Conservation (phyloP, 2,113 vertebrate genomes). For the Mohoua ochrocephala region DNA sequence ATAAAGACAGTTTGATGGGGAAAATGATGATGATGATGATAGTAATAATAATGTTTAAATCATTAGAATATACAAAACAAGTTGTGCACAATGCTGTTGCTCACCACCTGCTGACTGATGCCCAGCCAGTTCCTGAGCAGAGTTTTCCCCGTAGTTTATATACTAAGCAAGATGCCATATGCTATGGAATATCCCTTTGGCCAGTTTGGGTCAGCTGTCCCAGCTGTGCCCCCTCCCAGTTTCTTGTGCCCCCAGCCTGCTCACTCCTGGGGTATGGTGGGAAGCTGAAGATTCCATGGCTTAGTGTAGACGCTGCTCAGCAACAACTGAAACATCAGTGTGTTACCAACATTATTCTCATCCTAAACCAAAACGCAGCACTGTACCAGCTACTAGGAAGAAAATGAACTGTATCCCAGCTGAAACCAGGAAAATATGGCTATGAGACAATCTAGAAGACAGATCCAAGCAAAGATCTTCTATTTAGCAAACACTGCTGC, state of each 20-base stretch:
- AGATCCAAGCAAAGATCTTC: background rate
- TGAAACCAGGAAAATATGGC: background rate
- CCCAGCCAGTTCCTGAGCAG: background rate
- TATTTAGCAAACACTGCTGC: background rate
- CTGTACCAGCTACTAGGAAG: background rate
- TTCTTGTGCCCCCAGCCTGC: background rate
- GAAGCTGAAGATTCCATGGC: background rate
- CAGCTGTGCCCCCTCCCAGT: background rate
- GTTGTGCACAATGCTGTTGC: fast-evolving
- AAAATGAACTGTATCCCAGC: background rate
- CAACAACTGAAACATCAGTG: background rate
- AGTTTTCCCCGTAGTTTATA: background rate
- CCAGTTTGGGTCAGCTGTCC: background rate
- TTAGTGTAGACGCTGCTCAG: background rate
- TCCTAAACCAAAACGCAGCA: background rate
- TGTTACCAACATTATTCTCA: background rate
- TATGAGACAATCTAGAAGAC: background rate
- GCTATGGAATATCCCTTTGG: background rate
- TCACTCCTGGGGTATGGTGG: background rate
- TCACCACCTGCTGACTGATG: background rate
- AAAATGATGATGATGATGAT: background rate
- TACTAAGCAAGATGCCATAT: background rate
- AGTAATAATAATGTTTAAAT: background rate
- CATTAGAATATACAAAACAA: background rate
- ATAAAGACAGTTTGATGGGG: background rate